Evolutionary conservation across 2,888 invertebrate genomes (phyloP), one percentile per base, ranked within the genome.

Genomic region (Rosalia funebris): DNA sequence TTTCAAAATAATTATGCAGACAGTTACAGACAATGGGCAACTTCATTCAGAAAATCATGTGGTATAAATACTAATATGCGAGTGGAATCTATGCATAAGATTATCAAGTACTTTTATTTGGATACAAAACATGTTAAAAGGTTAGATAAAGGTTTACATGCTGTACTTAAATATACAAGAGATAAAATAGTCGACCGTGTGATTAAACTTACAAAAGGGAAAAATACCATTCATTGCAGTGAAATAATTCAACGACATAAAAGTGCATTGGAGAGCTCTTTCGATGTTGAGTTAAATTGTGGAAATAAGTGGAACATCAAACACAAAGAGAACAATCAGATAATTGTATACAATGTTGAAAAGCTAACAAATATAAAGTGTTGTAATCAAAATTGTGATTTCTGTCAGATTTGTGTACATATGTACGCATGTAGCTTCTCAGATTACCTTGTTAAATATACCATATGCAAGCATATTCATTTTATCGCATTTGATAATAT

Each of bases 81-180:
- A 11, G 31, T 63, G 1, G 63, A 63, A 12, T 37, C 42, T 7
- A 39, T 59, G 53, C 63, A 60, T 44, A 55, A 41, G 19, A 53
- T 34, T 4, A 20, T 63, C 1, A 57, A 60, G 31, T 54, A 60
- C 19, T 41, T 57, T 14, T 63, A 63, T 16, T 37, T 57, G 7
- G 36, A 56, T 11, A 32, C 37, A 17, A 55, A 45, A 14, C 36
- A 50, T 11, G 15, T 20, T 9, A 42, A 45, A 45, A 34, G 58
- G 7, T 14, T 62, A 3, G 58, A 62, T 25, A 57, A 48, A n/a
- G 11, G 32, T 1, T n/a, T 48, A 5, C 9, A 48, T 48, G 15
- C 11, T 2, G 3, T 48, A 11, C 34, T 34, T 2, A 48, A 48
- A 19, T 48, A 16, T 7, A n/a, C 34, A n/a, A 12, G 48, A 11